phyloP scores from a whole-genome alignment of 1,140 invertebrate genomes.

The Camponotus vicinus region DNA sequence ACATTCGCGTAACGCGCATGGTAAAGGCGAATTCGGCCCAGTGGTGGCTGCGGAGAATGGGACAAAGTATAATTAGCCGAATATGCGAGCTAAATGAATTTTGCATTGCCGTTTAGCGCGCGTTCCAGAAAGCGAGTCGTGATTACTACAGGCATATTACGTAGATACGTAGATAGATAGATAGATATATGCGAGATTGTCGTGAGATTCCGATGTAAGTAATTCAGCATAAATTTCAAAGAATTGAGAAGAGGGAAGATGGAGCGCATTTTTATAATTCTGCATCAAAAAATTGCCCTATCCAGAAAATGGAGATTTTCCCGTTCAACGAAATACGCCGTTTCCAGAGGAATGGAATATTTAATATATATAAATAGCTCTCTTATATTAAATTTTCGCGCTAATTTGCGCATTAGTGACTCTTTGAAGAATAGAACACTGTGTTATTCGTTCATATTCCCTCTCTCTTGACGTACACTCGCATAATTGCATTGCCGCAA shows the following conservation, averaged over 20 bases:
- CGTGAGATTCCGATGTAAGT: conserved; percentile 22
- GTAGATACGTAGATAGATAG: not conserved
- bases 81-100: conserved; percentile 57
- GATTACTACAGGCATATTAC: conserved; percentile 9
- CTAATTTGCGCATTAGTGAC: not conserved
- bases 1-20: conserved; percentile 31
- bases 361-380: conserved; percentile 26
- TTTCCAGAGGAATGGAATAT: not conserved
- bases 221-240: conserved; percentile 36
- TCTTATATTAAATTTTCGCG: conserved; percentile 19
- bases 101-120: conserved; percentile 52
- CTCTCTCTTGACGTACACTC: conserved; percentile 6
- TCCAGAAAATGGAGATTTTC: not conserved
- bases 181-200: not conserved
- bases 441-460: not conserved
- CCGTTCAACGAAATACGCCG: conserved; percentile 9
- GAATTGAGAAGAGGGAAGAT: not conserved
- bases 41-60: conserved; percentile 14
- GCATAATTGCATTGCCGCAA: conserved; percentile 45
- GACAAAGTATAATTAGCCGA: conserved; percentile 57
- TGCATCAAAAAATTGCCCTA: not conserved
- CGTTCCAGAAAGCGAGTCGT: conserved; percentile 19
- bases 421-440: conserved; percentile 29
- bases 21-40: not conserved
- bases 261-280: not conserved